Evolutionary conservation across 2,113 vertebrate genomes (phyloP).

Genomic region (Dasypus novemcinctus): DNA sequence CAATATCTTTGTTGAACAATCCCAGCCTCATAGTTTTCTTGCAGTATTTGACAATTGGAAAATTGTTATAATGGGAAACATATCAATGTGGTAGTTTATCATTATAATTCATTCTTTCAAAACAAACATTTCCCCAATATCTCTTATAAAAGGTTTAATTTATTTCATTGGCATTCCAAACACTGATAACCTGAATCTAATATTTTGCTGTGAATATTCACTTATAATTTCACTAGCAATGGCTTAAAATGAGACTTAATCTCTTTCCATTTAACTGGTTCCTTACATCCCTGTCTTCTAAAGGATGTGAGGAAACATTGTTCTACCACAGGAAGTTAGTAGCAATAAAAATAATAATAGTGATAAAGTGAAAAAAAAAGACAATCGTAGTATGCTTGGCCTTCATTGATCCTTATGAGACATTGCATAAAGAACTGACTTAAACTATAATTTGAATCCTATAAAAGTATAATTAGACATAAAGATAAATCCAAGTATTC

Average conservation of each 20-base stretch:
- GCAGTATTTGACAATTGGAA: not conserved
- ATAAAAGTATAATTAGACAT: constrained; percentile 59
- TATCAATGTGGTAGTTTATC: not conserved
- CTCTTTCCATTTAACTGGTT: not conserved
- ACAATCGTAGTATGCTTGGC: not conserved
- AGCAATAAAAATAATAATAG: not conserved
- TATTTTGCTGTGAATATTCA: not conserved
- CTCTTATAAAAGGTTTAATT: not conserved
- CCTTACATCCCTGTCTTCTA: not conserved
- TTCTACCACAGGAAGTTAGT: not conserved
- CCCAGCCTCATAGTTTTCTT: not conserved
- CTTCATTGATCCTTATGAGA: constrained; percentile 34
- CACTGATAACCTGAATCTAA: not conserved
- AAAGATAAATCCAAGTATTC: constrained; percentile 25
- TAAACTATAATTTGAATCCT: constrained; percentile 54
- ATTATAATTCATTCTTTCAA: not conserved
- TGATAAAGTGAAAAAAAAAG: constrained; percentile 57
- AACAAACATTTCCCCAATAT: not conserved
- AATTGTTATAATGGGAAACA: not conserved
- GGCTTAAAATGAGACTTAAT: not conserved
- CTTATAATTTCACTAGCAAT: constrained; percentile 18
- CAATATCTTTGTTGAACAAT: not conserved
- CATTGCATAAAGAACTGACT: constrained; percentile 1
- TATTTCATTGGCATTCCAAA: constrained; percentile 2
- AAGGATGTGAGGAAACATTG: not conserved